Conservation (phyloP, 1,140 invertebrate species). For the Drosophila sechellia region DNA sequence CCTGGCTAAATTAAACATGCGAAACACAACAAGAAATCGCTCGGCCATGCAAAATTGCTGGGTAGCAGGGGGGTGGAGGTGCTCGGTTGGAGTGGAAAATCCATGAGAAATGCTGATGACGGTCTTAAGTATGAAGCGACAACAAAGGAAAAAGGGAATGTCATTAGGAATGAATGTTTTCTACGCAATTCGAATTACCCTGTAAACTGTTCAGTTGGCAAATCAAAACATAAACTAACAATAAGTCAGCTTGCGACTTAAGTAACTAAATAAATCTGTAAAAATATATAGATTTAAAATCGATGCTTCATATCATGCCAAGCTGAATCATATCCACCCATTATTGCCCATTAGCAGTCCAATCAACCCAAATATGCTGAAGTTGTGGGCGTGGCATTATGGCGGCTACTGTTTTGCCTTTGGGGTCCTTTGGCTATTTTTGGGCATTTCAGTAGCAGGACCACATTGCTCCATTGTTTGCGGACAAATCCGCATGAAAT, state of each 20-base stretch:
- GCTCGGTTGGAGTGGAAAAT: constrained; percentile 2
- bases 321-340: neutral
- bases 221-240: too few species aligned
- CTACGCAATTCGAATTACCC: neutral
- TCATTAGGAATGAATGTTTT: constrained; percentile 5
- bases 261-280: too few species aligned
- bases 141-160: constrained; percentile 42
- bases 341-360: constrained; percentile 5
- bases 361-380: constrained; percentile 27
- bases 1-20: constrained; percentile 69
- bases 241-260: too few species aligned
- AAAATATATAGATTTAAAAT: too few species aligned
- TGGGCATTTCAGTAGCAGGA: constrained; percentile 10
- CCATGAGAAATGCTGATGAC: constrained; percentile 72
- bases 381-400: constrained; percentile 15
- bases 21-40: constrained; percentile 63
- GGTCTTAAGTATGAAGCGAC: constrained; percentile 56
- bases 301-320: neutral
- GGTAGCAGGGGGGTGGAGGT: neutral
- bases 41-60: constrained; percentile 64
- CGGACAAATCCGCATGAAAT: constrained; percentile 34
- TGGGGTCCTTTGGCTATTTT: constrained; percentile 40
- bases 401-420: constrained; percentile 8
- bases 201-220: neutral
- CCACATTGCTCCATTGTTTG: constrained; percentile 29